Evolutionary conservation across 2,113 vertebrate genomes (phyloP).

Genomic region (Climacteris rufus): DNA sequence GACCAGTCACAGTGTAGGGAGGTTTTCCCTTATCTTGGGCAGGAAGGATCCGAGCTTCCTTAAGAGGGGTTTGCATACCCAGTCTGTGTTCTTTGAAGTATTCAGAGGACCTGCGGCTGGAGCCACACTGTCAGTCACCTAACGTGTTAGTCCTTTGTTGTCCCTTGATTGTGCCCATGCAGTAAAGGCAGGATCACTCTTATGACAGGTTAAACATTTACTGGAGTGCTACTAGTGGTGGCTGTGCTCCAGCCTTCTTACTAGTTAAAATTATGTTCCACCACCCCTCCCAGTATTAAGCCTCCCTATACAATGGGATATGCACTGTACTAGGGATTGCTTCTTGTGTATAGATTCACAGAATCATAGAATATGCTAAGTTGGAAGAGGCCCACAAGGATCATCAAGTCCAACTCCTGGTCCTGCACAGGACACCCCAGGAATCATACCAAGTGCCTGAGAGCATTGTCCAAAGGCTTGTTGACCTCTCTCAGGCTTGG

Average conservation of each 20-base stretch:
- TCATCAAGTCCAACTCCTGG: not conserved
- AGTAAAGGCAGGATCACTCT: not conserved
- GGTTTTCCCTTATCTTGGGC: not conserved
- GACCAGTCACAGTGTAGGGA: not conserved
- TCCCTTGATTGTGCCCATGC: not conserved
- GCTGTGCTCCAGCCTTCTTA: not conserved
- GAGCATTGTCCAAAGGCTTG: not conserved
- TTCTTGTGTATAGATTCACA: not conserved
- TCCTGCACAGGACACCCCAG: not conserved
- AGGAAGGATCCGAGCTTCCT: not conserved
- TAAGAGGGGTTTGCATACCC: not conserved
- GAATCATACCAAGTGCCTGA: not conserved
- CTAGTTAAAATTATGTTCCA: not conserved
- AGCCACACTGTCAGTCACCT: not conserved
- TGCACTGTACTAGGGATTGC: not conserved
- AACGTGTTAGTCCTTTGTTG: accelerated
- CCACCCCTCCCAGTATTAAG: not conserved
- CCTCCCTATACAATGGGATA: not conserved
- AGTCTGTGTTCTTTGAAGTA: not conserved
- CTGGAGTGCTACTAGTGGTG: not conserved
- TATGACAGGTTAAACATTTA: not conserved
- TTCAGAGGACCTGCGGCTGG: not conserved
- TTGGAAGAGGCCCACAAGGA: accelerated
- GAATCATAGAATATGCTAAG: not conserved
- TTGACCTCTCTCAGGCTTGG: not conserved